Evolutionary conservation across 2,113 vertebrate genomes (phyloP), one percentile per base, ranked within the genome.

Genomic region (Excalfactoria chinensis): DNA sequence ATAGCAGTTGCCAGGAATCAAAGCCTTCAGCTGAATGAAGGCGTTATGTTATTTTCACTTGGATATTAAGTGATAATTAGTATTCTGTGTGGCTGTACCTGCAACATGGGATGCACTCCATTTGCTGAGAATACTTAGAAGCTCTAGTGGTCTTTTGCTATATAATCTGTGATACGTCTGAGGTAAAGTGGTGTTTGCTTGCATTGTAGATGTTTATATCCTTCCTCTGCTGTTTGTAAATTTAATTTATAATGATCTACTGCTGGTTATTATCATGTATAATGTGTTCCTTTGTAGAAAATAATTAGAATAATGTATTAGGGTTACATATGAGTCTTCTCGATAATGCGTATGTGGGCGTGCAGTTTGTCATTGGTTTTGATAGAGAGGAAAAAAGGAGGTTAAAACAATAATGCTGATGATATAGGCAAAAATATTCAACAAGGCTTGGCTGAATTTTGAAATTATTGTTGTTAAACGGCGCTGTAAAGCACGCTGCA

Each of bases 171-270:
- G 40, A 43, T 84, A 63, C 66, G 11, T 74, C 93, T 71, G 46
- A 78, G 88, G 89, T 84, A 66, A 94, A 93, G n/a, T 41, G 49
- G 30, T 81, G 56, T 72, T 77, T 71, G 20, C 35, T 76, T 67
- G 17, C 8, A 1, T 70, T 95, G 74, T 69, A 76, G 94, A 93
- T 94, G 71, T 40, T 91, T 92, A 28, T 74, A 94, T 86, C 66
- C 62, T 55, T 8, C 67, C 26, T 82, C 66, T 25, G 14, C 49
- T 91, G 56, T 76, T 56, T 68, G 85, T 87, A 76, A 86, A 95
- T 90, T 93, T 91, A 93, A 94, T 95, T 96, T 94, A 75, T 88
- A 95, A 94, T 86, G 73, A 90, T 93, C 62, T 94, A 26, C 66
- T 91, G 32, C 23, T 83, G 13, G 43, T 84, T 97, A 60, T 94